Base-by-base conservation (phyloP, 2,113 vertebrate genomes). In the Tor tambroides region DNA sequence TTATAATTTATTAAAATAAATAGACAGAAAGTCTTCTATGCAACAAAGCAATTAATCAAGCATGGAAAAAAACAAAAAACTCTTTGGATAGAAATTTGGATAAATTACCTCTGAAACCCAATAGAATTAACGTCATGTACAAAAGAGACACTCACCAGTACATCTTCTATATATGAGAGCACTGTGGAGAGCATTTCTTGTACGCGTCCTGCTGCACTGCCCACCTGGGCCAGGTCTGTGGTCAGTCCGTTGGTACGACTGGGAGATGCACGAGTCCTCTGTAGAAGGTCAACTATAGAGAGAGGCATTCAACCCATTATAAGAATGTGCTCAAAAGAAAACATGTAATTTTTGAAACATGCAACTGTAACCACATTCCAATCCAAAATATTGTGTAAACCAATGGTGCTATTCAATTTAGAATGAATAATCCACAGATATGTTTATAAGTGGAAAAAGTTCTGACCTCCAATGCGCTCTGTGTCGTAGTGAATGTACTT, bases 401-500 rank as follows among this genome's bases (percentile, higher is more conserved):
- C 12, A 59, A 3, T 17, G n/a, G n/a, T n/a, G n/a, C n/a, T n/a
- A n/a, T n/a, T n/a, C n/a, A n/a, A 46, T 11, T 46, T 2, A 61
- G 8, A 6, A 1, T 6, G 12, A 11, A 4, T 35, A 72, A 56
- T 43, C 10, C 9, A 43, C 41, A 43, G 11, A 43, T 6, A 12
- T 41, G 2, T 41, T 2, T 3, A 10, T 26, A 28, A 4, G 12
- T 12, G n/a, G 5, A 6, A 76, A 17, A 71, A 32, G 4, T 38
- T 8, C 95, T 96, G 92, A 99, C 98, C 96, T 89, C 98, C 98
- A 86, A 99, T 99, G 91, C 97, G 95, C 81, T 99, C 98, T 0
- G 98, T 99, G 93, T 99, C 98, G 2, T 98, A 99, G 90, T 98
- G 97, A 0, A 97, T 84, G 0, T 98, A 99, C 88, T 98, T 99